Base-by-base conservation (phyloP, 2,797 vertebrate species). In the Ambastaia sidthimunki region DNA sequence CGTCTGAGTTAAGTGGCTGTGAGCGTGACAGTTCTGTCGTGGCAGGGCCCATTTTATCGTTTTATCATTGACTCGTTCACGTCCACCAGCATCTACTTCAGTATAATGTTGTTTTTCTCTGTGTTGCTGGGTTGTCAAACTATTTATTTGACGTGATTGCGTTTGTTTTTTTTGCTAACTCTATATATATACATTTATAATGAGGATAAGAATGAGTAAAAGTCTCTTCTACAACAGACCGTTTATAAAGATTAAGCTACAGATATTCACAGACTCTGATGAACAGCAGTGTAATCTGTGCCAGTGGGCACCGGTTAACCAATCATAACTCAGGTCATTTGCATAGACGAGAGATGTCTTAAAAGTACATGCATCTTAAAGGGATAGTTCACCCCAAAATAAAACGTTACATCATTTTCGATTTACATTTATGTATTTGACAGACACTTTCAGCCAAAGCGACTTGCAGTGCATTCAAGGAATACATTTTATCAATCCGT, bases 1-100 rank as follows among this genome's bases (percentile, higher is more conserved):
- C 55, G 68, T 80, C 78, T 80, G 62, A 76, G 59, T 52, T 66
- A 75, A 50, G 82, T 65, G 62, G 70, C 73, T 83, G 65, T 77
- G 71, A 83, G 78, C 70, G 19, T 73, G 82, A 83, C 71, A 77
- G 74, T 80, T 63, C 60, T 73, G 74, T 71, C 77, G 3, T 65
- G 28, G n/a, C 18, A 21, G 41, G 37, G 78, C 60, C 60, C 37
- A 28, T 79, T 79, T 71, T 21, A 65, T 71, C 72, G 77, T 72
- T 79, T 79, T 79, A 79, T 79, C 44, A 69, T 65, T 66, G 77
- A 73, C 70, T 80, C 69, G 31, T 80, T 60, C 77, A 31, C 23
- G 25, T 71, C 59, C 48, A 78, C 63, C 31, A 69, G 19, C 52
- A n/a, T 60, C 54, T 70, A 62, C 37, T 48, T 48, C 41, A 28